Evolutionary conservation across 64 coral and sea anemone genomes (phyloP), one percentile per base, ranked within the genome.

Genomic region (Montipora efflorescens): DNA sequence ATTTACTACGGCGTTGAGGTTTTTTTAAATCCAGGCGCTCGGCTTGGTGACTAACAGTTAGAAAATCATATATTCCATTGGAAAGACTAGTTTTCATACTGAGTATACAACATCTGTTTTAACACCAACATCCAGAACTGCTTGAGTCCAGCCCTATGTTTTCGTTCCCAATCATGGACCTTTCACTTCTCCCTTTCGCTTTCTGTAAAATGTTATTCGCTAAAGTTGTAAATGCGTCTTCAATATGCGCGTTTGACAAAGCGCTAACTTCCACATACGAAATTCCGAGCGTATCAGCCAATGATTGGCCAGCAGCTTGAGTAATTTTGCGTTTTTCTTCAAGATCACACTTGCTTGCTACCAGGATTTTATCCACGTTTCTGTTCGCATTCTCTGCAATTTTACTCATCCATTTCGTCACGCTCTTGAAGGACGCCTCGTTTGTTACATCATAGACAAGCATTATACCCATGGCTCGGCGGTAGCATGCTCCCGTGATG

Each of bases 301-400:
- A 87, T 44, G 94, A 90, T 92, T 95, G 89, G 3, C 95, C 98
- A 57, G 75, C 83, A 70, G 87, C 90, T 84, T 15, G 18, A 4
- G 89, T 77, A 25, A 99, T 87, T 78, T 74, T 78, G 13, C 98
- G 88, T 59, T 95, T 96, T 4, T 92, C 89, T 19, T 94, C 78
- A 16, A 99, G 44, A 74, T 99, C 98, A 75, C 98, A 99, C 91
- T 99, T 99, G 82, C 96, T 99, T 8, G 90, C 98, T 59, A 99
- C 47, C 14, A 99, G 83, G 89, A 99, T 90, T 81, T 82, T 93
- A 13, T 94, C 82, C 0, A 99, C 95, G 77, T 99, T 93, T 94
- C 95, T 93, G 47, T 92, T 96, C 7, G 95, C 85, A 90, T 99
- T 90, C 53, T 99, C 98, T 44, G 89, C 83, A 72, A 99, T 96